Conservation (phyloP, 2,113 vertebrate species). For the Thinocorus orbignyianus region DNA sequence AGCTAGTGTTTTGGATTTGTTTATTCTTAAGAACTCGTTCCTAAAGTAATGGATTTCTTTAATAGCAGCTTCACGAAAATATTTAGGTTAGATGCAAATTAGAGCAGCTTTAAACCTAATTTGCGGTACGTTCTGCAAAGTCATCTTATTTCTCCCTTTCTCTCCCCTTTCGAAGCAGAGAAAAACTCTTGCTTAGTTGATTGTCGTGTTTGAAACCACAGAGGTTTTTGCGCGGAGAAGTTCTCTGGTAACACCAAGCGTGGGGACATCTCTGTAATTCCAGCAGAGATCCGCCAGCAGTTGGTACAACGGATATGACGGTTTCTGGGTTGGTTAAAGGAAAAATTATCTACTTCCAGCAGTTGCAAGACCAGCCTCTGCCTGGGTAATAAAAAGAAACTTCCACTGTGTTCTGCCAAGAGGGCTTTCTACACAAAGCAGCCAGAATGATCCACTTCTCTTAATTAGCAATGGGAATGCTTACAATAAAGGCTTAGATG, state of each 20-base stretch:
- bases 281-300: background rate
- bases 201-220: background rate
- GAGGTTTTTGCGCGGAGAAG: background rate
- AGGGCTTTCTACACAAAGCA: background rate
- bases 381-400: background rate
- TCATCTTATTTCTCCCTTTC: background rate
- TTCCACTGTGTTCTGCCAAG: background rate
- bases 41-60: background rate
- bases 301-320: accelerated
- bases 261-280: background rate
- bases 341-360: background rate
- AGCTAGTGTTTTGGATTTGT: slow-evolving; percentile 8
- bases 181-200: background rate
- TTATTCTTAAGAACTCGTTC: background rate
- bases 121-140: background rate
- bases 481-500: background rate
- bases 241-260: background rate
- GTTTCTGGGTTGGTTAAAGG: background rate
- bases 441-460: background rate
- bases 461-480: background rate
- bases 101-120: background rate
- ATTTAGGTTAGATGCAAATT: slow-evolving; percentile 38
- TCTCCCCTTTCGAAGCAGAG: background rate
- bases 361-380: background rate
- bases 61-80: slow-evolving; percentile 10